phyloP scores from a whole-genome alignment of 1,140 invertebrate genomes.

The Octopus bimaculoides region DNA sequence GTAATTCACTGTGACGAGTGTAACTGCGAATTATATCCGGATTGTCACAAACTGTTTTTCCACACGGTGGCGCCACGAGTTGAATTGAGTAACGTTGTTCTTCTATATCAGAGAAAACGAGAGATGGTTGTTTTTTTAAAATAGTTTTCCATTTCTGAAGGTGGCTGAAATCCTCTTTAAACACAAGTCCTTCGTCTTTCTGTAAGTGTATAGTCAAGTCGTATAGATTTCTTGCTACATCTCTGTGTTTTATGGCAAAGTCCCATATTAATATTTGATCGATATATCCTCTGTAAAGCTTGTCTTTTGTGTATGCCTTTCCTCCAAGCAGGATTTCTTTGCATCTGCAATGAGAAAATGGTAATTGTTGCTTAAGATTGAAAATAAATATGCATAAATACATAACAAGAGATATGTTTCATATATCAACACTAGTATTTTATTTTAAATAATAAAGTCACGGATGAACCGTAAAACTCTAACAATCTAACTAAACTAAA shows the following conservation, averaged over 20 bases:
- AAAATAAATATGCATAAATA: not conserved
- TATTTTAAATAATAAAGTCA: too few relatives aligned
- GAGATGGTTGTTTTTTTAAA: not conserved
- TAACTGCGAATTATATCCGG: slow-evolving; percentile 41
- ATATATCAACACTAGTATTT: too few relatives aligned
- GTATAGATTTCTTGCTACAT: slow-evolving; percentile 20
- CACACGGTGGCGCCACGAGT: slow-evolving; percentile 37
- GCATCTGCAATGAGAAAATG: slow-evolving; percentile 19
- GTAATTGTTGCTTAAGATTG: not conserved
- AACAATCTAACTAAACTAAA: too few relatives aligned
- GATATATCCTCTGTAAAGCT: slow-evolving; percentile 16
- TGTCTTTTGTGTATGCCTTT: not conserved
- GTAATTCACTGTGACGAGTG: slow-evolving; percentile 22
- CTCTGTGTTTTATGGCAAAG: slow-evolving; percentile 18
- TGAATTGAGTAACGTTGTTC: slow-evolving; percentile 19
- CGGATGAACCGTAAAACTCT: too few relatives aligned
- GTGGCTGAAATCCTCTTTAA: slow-evolving; percentile 30
- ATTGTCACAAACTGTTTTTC: slow-evolving; percentile 46
- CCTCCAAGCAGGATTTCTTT: slow-evolving; percentile 32
- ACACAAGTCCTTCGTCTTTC: slow-evolving; percentile 13
- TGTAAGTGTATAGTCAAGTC: not conserved
- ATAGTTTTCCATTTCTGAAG: slow-evolving; percentile 23
- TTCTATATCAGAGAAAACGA: slow-evolving; percentile 22
- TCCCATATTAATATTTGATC: slow-evolving; percentile 19
- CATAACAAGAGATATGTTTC: not conserved